Conservation (phyloP, 2,888 invertebrate species). For the Pollenia labialis region DNA sequence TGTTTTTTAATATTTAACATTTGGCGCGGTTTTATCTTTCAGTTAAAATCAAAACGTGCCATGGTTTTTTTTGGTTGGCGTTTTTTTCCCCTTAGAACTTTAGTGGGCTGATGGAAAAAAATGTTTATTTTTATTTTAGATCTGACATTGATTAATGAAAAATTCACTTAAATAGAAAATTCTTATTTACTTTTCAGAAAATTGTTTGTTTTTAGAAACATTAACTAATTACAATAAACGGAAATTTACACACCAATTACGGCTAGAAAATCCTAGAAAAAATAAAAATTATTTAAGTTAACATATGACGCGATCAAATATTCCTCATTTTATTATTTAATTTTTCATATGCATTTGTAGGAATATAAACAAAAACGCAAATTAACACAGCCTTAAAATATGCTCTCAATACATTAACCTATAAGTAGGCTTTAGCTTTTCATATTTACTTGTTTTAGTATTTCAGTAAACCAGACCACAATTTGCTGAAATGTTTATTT, state of each 20-base stretch:
- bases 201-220: background rate
- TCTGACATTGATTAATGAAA: slow-evolving; percentile 63
- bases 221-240: slow-evolving; percentile 36
- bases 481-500: slow-evolving; percentile 8
- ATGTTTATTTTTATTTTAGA: slow-evolving; percentile 39
- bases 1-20: slow-evolving; percentile 21
- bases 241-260: slow-evolving; percentile 54
- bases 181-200: no score
- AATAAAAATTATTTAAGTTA: background rate
- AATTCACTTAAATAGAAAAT: background rate
- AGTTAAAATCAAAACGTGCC: slow-evolving; percentile 31
- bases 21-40: slow-evolving; percentile 49
- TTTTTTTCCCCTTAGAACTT: background rate
- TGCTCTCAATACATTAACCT: slow-evolving; percentile 36
- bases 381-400: background rate
- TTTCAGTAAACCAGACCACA: slow-evolving; percentile 2
- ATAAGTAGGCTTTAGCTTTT: slow-evolving; percentile 44
- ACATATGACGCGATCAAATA: background rate
- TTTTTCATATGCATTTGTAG: no score
- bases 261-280: background rate
- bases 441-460: background rate
- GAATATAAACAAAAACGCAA: no score
- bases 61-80: background rate
- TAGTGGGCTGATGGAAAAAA: background rate
- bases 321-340: no score